These are phyloP conservation scores for Onychostoma macrolepis DNA, from an alignment of 2,113 vertebrate genomes.

Conservation along the genomic window DNA sequence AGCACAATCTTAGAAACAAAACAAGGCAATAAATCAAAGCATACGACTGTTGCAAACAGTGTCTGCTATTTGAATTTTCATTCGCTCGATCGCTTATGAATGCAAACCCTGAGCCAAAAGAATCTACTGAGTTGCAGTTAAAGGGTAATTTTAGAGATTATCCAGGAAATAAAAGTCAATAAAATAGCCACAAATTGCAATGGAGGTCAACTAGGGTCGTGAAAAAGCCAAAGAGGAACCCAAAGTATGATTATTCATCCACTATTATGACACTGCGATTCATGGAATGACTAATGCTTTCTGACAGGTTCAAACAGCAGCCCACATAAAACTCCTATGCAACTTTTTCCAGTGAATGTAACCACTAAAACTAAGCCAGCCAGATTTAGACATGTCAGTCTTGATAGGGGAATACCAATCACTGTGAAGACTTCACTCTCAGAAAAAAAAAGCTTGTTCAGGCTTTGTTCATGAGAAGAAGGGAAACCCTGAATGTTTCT, in stretches of 20 bases:
- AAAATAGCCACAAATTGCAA: conserved; percentile 21
- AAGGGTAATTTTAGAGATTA: neutral
- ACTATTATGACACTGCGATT: conserved; percentile 53
- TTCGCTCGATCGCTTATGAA: neutral
- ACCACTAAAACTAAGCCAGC: conserved; percentile 33
- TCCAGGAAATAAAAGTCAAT: conserved; percentile 12
- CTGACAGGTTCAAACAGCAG: conserved; percentile 26
- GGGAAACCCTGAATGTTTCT: conserved; percentile 52
- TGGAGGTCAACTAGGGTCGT: neutral
- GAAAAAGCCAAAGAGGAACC: conserved; percentile 19
- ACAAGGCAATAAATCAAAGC: conserved; percentile 29
- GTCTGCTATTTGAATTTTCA: conserved; percentile 5
- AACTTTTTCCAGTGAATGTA: conserved; percentile 53
- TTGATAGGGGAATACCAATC: conserved; percentile 57
- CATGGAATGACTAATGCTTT: conserved; percentile 54
- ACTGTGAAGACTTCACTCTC: conserved; percentile 31
- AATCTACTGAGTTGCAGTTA: neutral
- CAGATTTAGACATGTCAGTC: conserved; percentile 48
- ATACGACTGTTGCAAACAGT: neutral
- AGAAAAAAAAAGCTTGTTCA: conserved; percentile 37
- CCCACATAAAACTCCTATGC: conserved; percentile 40
- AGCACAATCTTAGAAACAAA: conserved; percentile 28
- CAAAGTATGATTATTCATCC: conserved; percentile 43
- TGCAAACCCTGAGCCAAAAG: neutral
- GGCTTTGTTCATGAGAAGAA: conserved; percentile 33